Evolutionary conservation across 2,113 vertebrate genomes (phyloP).

Genomic region (Chionis minor): DNA sequence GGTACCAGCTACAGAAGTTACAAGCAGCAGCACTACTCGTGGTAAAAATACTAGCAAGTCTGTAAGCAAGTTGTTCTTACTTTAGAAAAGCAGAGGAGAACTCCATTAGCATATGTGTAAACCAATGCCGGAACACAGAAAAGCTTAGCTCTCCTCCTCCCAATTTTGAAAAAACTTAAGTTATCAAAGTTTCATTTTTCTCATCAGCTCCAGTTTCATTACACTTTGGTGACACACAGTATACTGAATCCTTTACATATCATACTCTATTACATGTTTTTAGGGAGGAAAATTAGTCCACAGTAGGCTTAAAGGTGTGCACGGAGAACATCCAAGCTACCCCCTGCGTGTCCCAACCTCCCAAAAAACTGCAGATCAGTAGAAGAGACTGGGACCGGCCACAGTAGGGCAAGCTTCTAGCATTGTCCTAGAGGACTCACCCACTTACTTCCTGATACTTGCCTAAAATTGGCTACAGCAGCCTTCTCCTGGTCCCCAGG

Average conservation of each 20-base stretch:
- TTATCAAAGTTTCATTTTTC: not conserved
- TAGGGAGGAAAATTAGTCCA: not conserved
- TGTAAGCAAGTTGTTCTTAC: not conserved
- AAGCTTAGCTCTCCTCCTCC: not conserved
- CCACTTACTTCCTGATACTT: not conserved
- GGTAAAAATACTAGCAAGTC: not conserved
- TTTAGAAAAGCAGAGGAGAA: not conserved
- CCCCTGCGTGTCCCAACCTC: not conserved
- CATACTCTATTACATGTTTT: not conserved
- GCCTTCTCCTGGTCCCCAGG: not conserved
- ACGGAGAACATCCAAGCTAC: not conserved
- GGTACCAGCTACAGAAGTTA: not conserved
- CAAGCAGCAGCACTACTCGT: not conserved
- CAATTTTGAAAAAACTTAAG: not conserved
- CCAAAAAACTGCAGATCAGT: not conserved
- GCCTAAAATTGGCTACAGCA: not conserved
- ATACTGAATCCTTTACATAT: not conserved
- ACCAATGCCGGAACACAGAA: not conserved
- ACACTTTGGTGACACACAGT: not conserved
- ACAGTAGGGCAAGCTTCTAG: not conserved
- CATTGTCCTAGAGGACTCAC: not conserved
- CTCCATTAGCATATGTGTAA: not conserved
- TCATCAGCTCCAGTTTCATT: not conserved
- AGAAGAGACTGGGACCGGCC: not conserved
- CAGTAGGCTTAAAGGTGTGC: not conserved